A percentile compares a stretch with the other conserved stretches of the same genome.
phyloP scores from a whole-genome alignment of 2,113 vertebrate species.

The Tapirus terrestris region DNA sequence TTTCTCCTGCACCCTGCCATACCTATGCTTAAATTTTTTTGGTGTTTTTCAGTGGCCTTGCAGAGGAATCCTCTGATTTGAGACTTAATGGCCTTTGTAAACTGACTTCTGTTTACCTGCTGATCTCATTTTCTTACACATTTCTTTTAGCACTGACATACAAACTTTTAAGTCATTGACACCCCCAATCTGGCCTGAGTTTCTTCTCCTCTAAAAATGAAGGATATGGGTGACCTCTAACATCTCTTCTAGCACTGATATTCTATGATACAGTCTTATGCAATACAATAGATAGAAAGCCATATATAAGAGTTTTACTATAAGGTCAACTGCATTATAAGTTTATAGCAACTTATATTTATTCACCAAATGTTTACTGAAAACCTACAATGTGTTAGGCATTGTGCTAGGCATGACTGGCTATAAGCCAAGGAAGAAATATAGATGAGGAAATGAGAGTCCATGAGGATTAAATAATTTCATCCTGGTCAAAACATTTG shows the following conservation, averaged over 20 bases:
- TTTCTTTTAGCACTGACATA: not conserved
- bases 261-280: not conserved
- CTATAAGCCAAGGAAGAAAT: not conserved
- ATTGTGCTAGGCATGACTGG: not conserved
- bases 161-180: not conserved
- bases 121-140: not conserved
- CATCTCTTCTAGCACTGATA: not conserved
- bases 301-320: not conserved
- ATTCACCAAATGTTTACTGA: not conserved
- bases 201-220: conserved; percentile 11
- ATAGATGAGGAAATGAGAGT: not conserved
- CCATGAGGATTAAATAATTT: not conserved
- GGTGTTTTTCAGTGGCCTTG: not conserved
- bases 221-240: not conserved
- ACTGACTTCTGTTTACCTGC: not conserved
- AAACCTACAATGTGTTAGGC: not conserved
- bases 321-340: not conserved
- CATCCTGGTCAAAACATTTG: not conserved
- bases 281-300: not conserved
- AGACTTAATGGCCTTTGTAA: not conserved
- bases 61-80: not conserved
- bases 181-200: not conserved
- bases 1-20: not conserved
- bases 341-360: not conserved
- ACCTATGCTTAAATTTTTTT: not conserved